Percentiles rank a stretch among this genome's conserved stretches.
These are phyloP conservation scores for Abramis brama DNA, from an alignment of 2,113 vertebrate genomes.

Conservation along the genomic window DNA sequence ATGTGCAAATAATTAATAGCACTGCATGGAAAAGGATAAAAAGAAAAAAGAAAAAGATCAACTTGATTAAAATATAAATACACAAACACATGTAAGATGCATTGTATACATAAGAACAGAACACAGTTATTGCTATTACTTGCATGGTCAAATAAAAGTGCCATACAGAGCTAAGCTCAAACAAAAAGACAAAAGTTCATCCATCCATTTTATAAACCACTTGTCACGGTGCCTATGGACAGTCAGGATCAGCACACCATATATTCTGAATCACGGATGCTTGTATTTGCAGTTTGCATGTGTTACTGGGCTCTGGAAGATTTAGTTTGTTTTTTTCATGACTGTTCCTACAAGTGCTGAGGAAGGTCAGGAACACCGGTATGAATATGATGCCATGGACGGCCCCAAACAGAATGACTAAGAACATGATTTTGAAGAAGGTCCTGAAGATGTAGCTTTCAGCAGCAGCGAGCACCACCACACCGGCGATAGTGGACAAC, in stretches of 20 bases:
- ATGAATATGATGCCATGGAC: slow-evolving; percentile 64
- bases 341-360: slow-evolving; percentile 15
- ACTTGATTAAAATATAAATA: neutral
- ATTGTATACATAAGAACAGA: neutral
- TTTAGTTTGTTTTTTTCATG: too few relatives aligned
- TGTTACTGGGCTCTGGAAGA: neutral
- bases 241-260: neutral
- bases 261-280: neutral
- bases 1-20: neutral
- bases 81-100: neutral
- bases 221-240: neutral
- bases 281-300: too few relatives aligned
- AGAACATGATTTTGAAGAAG: slow-evolving; percentile 75
- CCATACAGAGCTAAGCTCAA: neutral
- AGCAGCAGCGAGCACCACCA: slow-evolving; percentile 70
- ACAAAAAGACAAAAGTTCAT: neutral
- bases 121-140: neutral
- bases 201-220: neutral
- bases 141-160: neutral
- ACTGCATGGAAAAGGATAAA: neutral
- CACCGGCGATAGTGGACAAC: slow-evolving; percentile 75
- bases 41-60: neutral
- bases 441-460: slow-evolving; percentile 66
- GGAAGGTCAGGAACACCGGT: slow-evolving; percentile 61
- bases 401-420: slow-evolving; percentile 67